Evolutionary conservation across 2,797 vertebrate species (phyloP).

Genomic region (Cossypha polioptera): DNA sequence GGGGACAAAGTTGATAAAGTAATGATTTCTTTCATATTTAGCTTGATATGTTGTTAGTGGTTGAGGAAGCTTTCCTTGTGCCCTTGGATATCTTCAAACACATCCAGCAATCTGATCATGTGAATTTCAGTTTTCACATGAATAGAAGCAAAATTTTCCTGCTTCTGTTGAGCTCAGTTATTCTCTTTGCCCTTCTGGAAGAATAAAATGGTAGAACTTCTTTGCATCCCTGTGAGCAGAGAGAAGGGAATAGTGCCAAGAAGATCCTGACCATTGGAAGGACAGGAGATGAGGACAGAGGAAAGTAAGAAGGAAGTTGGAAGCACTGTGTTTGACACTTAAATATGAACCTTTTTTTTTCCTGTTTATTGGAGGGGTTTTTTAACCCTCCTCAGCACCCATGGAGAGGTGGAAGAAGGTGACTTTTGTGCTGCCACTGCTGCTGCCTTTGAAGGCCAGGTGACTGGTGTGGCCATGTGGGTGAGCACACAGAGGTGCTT

Average conservation of each 20-base stretch:
- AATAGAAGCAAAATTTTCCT: background rate
- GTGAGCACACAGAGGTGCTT: background rate
- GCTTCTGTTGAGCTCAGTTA: background rate
- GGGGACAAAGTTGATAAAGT: background rate
- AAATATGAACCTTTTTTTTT: too few relatives aligned
- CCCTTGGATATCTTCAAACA: background rate
- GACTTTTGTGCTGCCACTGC: background rate
- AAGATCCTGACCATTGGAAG: background rate
- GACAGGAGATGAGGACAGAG: background rate
- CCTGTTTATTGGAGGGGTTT: background rate
- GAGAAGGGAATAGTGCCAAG: background rate
- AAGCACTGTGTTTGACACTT: background rate
- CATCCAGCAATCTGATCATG: background rate
- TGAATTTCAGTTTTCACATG: background rate
- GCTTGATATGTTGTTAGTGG: background rate
- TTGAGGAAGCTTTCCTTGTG: background rate
- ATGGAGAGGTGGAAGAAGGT: background rate
- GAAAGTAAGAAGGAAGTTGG: background rate
- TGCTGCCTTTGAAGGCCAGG: background rate
- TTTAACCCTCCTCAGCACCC: background rate
- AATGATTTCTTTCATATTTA: background rate
- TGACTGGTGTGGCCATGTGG: accelerated
- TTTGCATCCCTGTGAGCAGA: background rate
- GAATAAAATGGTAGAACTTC: background rate
- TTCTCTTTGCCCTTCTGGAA: background rate